These are phyloP conservation scores for Tragulus kanchil DNA, from an alignment of 2,113 vertebrate species.

Conservation along the genomic window DNA sequence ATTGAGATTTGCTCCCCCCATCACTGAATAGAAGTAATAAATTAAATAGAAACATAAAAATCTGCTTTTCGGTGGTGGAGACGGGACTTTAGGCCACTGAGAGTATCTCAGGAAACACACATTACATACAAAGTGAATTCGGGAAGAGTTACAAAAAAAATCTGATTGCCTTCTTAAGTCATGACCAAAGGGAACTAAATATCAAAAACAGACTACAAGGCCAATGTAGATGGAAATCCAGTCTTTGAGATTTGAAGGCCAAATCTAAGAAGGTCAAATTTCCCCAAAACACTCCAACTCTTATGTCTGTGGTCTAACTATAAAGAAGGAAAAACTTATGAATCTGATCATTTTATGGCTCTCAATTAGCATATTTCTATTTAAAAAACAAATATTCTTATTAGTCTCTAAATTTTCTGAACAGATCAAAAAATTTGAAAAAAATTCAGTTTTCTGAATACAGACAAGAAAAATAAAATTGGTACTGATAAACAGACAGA, in stretches of 20 bases:
- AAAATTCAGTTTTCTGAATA: neutral
- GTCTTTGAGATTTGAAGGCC: neutral
- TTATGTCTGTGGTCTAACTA: neutral
- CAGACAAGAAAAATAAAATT: conserved; percentile 13
- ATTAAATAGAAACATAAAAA: conserved; percentile 41
- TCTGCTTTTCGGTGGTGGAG: neutral
- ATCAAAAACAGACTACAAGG: conserved; percentile 41
- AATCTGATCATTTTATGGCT: neutral
- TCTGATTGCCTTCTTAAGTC: conserved; percentile 42
- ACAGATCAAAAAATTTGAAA: too few relatives aligned
- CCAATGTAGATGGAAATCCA: neutral
- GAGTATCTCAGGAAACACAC: neutral
- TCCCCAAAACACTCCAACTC: neutral
- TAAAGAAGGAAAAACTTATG: neutral
- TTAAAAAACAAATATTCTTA: neutral
- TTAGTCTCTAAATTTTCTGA: neutral
- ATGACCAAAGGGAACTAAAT: conserved; percentile 9
- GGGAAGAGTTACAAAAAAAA: conserved; percentile 44
- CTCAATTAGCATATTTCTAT: neutral
- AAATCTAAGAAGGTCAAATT: neutral
- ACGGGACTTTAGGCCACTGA: neutral
- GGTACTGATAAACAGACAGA: neutral
- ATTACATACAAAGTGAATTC: conserved; percentile 41
- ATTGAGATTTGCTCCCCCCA: neutral
- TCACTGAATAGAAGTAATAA: neutral